A percentile compares a stretch with the other conserved stretches of the same genome.
phyloP scores from a whole-genome alignment of 2,113 vertebrate genomes.

The Nansenia antarctica region DNA sequence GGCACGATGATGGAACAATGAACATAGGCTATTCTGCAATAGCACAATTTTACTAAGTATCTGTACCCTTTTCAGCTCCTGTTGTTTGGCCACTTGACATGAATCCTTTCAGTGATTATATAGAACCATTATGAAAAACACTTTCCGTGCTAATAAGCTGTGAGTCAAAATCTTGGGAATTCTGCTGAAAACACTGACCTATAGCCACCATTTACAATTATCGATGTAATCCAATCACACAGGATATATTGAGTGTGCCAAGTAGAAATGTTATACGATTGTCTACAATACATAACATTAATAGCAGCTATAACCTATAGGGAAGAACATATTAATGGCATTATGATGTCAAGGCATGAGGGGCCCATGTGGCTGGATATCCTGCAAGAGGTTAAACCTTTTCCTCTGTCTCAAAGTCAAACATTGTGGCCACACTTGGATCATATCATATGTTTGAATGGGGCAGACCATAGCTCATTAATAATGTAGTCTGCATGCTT shows the following conservation, averaged over 20 bases:
- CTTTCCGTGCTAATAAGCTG: neutral
- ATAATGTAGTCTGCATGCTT: neutral
- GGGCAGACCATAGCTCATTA: conserved; percentile 7
- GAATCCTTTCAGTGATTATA: neutral
- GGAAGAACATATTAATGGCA: neutral
- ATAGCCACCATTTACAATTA: neutral
- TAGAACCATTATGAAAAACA: too few species aligned
- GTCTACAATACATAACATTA: neutral
- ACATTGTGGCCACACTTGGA: neutral
- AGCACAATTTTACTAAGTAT: neutral
- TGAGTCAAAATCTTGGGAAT: neutral
- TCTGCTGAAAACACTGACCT: too few species aligned
- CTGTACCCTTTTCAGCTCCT: neutral
- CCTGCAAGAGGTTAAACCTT: neutral
- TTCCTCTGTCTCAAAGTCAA: neutral
- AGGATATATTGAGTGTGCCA: neutral
- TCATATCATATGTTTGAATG: neutral
- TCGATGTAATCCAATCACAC: neutral
- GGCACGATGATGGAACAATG: neutral
- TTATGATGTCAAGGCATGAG: neutral
- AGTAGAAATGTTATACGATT: neutral
- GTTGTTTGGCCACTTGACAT: neutral
- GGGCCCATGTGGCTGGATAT: neutral
- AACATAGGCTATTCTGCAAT: conserved; percentile 8
- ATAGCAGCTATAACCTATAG: neutral